These are phyloP conservation scores for Dioctria rufipes DNA, from an alignment of 2,888 invertebrate species.

Conservation along the genomic window DNA sequence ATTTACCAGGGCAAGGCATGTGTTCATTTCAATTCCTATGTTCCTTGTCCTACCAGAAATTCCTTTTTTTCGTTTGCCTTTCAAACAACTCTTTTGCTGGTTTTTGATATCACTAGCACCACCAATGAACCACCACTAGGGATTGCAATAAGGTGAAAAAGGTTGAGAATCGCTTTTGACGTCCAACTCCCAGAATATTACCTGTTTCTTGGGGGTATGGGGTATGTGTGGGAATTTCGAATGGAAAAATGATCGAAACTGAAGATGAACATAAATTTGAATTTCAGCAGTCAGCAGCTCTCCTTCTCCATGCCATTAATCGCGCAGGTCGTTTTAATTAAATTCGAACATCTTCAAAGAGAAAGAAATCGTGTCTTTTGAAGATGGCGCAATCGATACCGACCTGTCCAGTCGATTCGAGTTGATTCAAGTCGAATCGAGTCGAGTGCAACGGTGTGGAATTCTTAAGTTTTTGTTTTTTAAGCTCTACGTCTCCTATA, in stretches of 20 bases:
- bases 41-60: slow-evolving; percentile 33
- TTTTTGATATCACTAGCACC: slow-evolving; percentile 11
- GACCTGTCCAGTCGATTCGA: not conserved
- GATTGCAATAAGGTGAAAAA: not conserved
- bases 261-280: slow-evolving; percentile 61
- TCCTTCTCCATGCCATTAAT: slow-evolving; percentile 40
- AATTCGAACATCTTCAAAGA: slow-evolving; percentile 39
- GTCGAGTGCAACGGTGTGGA: slow-evolving; percentile 31
- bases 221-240: slow-evolving; percentile 52
- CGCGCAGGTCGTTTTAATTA: slow-evolving; percentile 56
- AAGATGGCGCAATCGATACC: slow-evolving; percentile 56
- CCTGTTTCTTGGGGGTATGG: not conserved
- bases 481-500: slow-evolving; percentile 36
- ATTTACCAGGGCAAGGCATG: slow-evolving; percentile 15
- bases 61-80: slow-evolving; percentile 15
- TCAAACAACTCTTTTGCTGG: slow-evolving; percentile 13
- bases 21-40: not conserved
- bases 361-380: slow-evolving; percentile 50
- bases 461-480: slow-evolving; percentile 40
- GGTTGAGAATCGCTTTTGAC: not conserved
- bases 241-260: slow-evolving; percentile 58
- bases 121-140: not conserved
- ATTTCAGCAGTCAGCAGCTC: slow-evolving; percentile 54
- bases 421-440: too few species aligned
- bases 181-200: not conserved